Base-by-base conservation (phyloP, 2,797 vertebrate species). In the Garrulus glandarius region DNA sequence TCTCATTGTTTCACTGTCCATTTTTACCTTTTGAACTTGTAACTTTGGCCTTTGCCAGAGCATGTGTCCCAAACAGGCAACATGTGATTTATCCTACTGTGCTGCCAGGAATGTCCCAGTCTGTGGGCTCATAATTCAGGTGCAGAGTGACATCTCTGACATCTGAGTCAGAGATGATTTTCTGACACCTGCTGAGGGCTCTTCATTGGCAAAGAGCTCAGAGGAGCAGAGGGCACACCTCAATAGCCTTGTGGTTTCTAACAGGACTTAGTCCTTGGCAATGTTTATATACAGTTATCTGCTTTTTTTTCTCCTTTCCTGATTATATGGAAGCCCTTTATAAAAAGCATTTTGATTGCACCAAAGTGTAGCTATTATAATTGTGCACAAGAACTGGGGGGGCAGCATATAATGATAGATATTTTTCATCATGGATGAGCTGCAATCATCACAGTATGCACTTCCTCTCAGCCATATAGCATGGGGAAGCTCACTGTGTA, bases 371-470 rank as follows among this genome's bases (percentile, higher is more conserved):
- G 88, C 65, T 85, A 19, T 88, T 82, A 70, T 68, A 79, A 61
- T 27, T 72, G 64, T 67, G 89, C 71, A 60, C 46, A 61, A 29
- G 56, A 74, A 52, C 61, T 37, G 30, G 80, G 89, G 49, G 55
- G 69, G 34, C 37, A 84, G 84, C 78, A 27, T 85, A 18, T 88
- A 57, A 63, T 69, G 95, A 94, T 81, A 77, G 34, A 36, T 70
- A 70, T 95, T 94, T 95, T 92, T 92, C 69, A 60, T 93, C 85
- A 74, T 14, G 34, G 84, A 93, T 4, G 78, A 93, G 89, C 91
- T 91, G 32, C 87, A 84, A 65, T 95, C 91, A 92, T 87, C 96
- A 87, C 94, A 94, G 96, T 90, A 65, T 68, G 92, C 29, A 37
- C 69, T 95, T 96, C 92, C 96, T 93, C 76, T 91, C 87, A 76